phyloP scores from a whole-genome alignment of 2,113 vertebrate species.

The Xiphophorus hellerii region DNA sequence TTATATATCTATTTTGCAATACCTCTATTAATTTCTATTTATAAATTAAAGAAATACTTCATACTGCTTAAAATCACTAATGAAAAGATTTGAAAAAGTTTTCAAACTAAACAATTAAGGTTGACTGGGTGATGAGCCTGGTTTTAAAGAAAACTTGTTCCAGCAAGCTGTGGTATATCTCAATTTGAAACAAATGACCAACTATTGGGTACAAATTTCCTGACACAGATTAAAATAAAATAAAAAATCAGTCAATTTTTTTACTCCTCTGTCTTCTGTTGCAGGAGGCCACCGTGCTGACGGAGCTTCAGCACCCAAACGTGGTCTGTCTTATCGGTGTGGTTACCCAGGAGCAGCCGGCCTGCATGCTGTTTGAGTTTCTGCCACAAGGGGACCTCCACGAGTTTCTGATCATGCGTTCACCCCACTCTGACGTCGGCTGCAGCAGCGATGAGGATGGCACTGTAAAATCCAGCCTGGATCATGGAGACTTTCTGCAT shows the following conservation, averaged over 20 bases:
- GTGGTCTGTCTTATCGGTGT: slow-evolving; percentile 94
- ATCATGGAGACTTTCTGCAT: slow-evolving; percentile 95
- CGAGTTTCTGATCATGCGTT: slow-evolving; percentile 98
- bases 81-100: slow-evolving; percentile 43
- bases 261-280: neutral
- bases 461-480: slow-evolving; percentile 94
- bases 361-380: slow-evolving; percentile 97
- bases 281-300: slow-evolving; percentile 87
- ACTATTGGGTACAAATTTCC: too few species aligned
- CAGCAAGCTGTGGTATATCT: neutral
- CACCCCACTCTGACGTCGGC: slow-evolving; percentile 94
- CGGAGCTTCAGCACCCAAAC: slow-evolving; percentile 94
- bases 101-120: slow-evolving; percentile 43
- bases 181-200: too few species aligned
- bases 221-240: too few species aligned
- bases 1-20: neutral
- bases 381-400: slow-evolving; percentile 95
- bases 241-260: neutral
- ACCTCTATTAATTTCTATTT: neutral
- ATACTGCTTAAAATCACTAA: slow-evolving; percentile 6
- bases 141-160: slow-evolving; percentile 1
- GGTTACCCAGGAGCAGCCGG: slow-evolving; percentile 94
- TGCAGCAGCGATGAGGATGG: slow-evolving; percentile 98
- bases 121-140: too few species aligned
- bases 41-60: neutral